Evolutionary conservation across 2,888 invertebrate genomes (phyloP).

Genomic region (Helobdella robusta): DNA sequence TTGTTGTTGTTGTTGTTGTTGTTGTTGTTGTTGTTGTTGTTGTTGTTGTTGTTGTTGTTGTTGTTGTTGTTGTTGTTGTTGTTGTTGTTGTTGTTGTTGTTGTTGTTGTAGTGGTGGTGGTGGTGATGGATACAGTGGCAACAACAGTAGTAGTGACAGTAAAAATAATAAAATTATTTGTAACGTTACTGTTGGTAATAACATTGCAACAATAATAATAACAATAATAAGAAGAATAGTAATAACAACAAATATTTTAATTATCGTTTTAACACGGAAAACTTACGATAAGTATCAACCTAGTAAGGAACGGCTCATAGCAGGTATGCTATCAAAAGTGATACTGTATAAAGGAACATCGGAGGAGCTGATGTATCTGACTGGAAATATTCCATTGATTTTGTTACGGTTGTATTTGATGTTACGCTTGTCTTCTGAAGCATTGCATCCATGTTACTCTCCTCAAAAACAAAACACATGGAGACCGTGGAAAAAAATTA

Average conservation of each 20-base stretch:
- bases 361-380: no score
- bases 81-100: constrained; percentile 6
- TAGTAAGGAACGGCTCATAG: no score
- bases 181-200: no score
- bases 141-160: background rate
- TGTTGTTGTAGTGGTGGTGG: constrained; percentile 6
- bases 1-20: background rate
- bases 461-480: no score
- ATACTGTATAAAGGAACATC: no score
- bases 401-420: no score
- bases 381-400: no score
- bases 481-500: no score
- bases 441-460: no score
- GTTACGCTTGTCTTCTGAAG: no score
- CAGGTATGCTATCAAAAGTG: no score
- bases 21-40: constrained; percentile 6
- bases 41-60: constrained; percentile 4
- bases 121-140: background rate
- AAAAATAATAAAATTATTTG: background rate
- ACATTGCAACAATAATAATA: background rate
- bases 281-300: no score
- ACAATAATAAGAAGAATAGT: background rate
- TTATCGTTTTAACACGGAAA: background rate
- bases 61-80: constrained; percentile 4
- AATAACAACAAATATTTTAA: background rate